These are phyloP conservation scores for Athalia circularis DNA, from an alignment of 2,888 invertebrate species.

Conservation along the genomic window DNA sequence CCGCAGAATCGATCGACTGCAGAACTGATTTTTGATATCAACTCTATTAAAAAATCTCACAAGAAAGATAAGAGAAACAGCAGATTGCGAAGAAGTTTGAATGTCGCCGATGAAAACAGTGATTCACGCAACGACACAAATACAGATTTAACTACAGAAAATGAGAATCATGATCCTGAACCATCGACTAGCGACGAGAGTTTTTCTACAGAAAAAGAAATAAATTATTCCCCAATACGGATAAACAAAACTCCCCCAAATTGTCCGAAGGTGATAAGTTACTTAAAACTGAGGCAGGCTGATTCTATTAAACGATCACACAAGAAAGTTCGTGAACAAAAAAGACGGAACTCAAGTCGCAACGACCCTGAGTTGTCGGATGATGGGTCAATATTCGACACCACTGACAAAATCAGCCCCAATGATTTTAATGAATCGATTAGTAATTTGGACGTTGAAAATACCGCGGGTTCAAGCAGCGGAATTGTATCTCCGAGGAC, in stretches of 20 bases:
- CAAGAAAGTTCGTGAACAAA: constrained; percentile 61
- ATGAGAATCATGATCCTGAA: constrained; percentile 47
- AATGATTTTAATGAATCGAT: constrained; percentile 24
- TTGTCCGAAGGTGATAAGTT: constrained; percentile 57
- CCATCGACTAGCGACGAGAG: constrained; percentile 54
- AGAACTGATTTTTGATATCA: constrained; percentile 59
- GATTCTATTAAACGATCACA: constrained; percentile 68
- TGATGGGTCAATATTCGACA: constrained; percentile 67
- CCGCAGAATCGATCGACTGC: constrained; percentile 61
- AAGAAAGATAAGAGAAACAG: constrained; percentile 65
- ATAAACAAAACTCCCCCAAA: constrained; percentile 63
- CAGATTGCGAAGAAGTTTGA: constrained; percentile 22
- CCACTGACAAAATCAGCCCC: constrained; percentile 55
- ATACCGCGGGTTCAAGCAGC: constrained; percentile 8
- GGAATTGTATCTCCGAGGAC: neutral
- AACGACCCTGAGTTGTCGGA: constrained; percentile 61
- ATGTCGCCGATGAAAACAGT: constrained; percentile 14
- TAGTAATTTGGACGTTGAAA: constrained; percentile 34
- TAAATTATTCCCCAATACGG: neutral
- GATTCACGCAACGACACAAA: constrained; percentile 2
- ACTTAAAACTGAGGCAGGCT: constrained; percentile 59
- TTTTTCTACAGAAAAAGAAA: constrained; percentile 20
- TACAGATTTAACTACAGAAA: constrained; percentile 41
- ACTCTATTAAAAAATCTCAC: constrained; percentile 68
- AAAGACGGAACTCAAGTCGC: constrained; percentile 47